Evolutionary conservation across 2,113 vertebrate species (phyloP), one percentile per base, ranked within the genome.

Genomic region (Himantopus leucocephalus): DNA sequence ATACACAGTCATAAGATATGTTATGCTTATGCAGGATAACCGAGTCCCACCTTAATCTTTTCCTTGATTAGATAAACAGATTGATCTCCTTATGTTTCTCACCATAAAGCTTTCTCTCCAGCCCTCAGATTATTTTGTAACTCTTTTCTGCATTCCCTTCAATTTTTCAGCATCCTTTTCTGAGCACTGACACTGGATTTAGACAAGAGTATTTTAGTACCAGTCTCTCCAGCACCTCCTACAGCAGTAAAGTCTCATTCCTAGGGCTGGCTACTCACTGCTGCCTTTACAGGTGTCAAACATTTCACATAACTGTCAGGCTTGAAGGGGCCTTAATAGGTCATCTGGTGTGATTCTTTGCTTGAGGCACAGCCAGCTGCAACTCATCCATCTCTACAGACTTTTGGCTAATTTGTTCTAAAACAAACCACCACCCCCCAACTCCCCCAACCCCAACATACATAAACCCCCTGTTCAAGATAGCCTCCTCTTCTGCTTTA

Each of bases 131-230:
- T 85, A 87, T 91, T 45, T 45, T 73, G 48, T n/a, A 93, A 78
- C 41, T 85, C 63, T 83, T 66, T 77, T 63, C 73, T 64, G 39
- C 19, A 10, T 66, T 82, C 70, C 85, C 35, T 71, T 86, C 22
- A 70, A 17, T 34, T 85, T 88, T 83, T 88, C 62, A 88, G n/a
- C 78, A 94, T 67, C n/a, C 48, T 93, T 93, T 95, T 88, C 77
- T 50, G 26, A 80, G 71, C 14, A 37, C 20, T 19, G 41, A 43
- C 88, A 77, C 41, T 64, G 52, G 23, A 87, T 91, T 89, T 92
- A 89, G 70, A 82, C 34, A 30, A 30, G 14, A 0, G 2, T 70
- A 85, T 92, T 94, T 94, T 55, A 76, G 35, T 83, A 88, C 27
- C 55, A 59, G 80, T 71, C 35, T 91, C 39, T 48, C 24, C 45